Evolutionary conservation across 2,888 invertebrate species (phyloP).

Genomic region (Chrysina gloriosa): DNA sequence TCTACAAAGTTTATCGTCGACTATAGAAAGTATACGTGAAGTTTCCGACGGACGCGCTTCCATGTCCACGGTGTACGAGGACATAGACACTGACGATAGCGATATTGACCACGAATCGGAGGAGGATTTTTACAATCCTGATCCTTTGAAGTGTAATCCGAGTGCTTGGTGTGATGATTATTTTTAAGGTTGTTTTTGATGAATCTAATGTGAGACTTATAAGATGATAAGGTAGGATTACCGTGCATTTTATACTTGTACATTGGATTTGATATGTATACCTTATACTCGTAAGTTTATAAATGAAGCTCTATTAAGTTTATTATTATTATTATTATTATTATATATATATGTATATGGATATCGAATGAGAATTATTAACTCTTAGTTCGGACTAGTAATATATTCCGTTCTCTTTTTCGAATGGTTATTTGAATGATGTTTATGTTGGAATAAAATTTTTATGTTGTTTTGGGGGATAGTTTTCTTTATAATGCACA

Average conservation of each 20-base stretch:
- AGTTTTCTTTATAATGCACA: too few species aligned
- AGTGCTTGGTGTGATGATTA: constrained; percentile 16
- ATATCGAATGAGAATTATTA: not conserved
- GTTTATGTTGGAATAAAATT: not conserved
- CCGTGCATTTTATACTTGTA: not conserved
- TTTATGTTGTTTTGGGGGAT: too few species aligned
- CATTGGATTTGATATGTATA: not conserved
- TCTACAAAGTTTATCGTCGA: not conserved
- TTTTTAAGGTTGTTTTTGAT: not conserved
- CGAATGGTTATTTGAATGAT: not conserved
- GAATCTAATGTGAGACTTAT: not conserved
- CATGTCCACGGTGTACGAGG: constrained; percentile 29
- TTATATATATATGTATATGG: not conserved
- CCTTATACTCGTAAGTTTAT: not conserved
- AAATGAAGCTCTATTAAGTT: not conserved
- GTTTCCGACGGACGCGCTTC: constrained; percentile 9
- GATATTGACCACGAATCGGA: too few species aligned
- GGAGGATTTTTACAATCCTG: not conserved
- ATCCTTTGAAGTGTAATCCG: constrained; percentile 6
- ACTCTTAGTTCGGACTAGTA: not conserved
- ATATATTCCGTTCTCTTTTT: not conserved
- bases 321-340: not conserved
- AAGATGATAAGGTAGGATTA: not conserved
- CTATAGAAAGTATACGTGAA: constrained; percentile 8
- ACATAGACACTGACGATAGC: constrained; percentile 10